These are phyloP conservation scores for Caenorhabditis afra DNA, from an alignment of 2,888 invertebrate genomes.

Conservation along the genomic window DNA sequence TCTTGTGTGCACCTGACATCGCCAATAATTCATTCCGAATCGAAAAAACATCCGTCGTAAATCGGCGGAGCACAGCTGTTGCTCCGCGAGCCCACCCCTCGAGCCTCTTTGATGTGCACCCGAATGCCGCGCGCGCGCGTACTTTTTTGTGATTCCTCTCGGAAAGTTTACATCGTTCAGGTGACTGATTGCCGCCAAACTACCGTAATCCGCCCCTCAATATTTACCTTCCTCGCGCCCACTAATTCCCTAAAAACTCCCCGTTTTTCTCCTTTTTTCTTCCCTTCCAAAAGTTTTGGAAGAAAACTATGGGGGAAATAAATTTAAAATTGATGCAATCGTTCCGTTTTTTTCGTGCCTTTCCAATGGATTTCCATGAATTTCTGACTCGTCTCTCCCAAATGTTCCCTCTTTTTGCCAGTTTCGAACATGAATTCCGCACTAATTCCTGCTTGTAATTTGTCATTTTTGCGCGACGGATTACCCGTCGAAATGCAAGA, in stretches of 20 bases:
- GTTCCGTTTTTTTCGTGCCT: slow-evolving; percentile 26
- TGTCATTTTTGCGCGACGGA: slow-evolving; percentile 47
- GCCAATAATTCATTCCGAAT: slow-evolving; percentile 51
- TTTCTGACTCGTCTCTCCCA: slow-evolving; percentile 29
- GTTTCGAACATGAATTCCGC: slow-evolving; percentile 35
- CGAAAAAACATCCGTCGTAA: slow-evolving; percentile 56
- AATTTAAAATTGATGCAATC: slow-evolving; percentile 51
- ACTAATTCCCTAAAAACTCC: no score
- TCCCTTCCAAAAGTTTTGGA: background rate
- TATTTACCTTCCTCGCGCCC: slow-evolving; percentile 9
- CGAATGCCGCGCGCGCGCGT: slow-evolving; percentile 39
- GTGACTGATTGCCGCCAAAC: slow-evolving; percentile 14
- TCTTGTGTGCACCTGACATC: slow-evolving; percentile 46
- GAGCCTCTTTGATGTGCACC: slow-evolving; percentile 42
- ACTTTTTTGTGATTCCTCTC: slow-evolving; percentile 43
- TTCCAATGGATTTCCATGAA: slow-evolving; percentile 48
- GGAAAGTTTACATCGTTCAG: slow-evolving; percentile 43
- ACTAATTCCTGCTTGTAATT: slow-evolving; percentile 43
- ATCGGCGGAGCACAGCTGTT: slow-evolving; percentile 42
- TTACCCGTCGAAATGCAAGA: slow-evolving; percentile 20
- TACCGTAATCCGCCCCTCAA: slow-evolving; percentile 1
- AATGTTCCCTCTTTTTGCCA: slow-evolving; percentile 27
- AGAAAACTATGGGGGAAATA: slow-evolving; percentile 5
- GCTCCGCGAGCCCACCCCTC: slow-evolving; percentile 1
- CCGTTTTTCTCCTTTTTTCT: background rate